Evolutionary conservation across 2,113 vertebrate species (phyloP).

Genomic region (Gymnobelideus leadbeateri): DNA sequence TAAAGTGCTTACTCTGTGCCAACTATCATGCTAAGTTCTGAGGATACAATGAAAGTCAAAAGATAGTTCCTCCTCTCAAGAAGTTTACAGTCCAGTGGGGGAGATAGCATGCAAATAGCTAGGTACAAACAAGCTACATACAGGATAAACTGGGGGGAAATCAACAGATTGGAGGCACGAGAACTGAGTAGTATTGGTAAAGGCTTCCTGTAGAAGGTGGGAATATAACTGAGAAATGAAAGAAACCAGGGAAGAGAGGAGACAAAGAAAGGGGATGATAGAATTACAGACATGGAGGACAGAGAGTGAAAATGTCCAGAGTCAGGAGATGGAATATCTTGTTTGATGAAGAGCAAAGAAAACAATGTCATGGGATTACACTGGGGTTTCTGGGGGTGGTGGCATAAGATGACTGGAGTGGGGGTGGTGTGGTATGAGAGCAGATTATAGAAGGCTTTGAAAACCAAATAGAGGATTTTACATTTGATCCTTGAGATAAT

Average conservation of each 20-base stretch:
- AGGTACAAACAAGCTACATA: neutral
- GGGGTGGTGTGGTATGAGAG: neutral
- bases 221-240: neutral
- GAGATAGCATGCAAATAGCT: neutral
- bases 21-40: neutral
- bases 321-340: neutral
- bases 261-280: neutral
- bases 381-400: neutral
- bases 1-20: neutral
- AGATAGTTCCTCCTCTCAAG: neutral
- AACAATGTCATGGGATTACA: neutral
- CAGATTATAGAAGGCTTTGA: neutral
- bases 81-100: neutral
- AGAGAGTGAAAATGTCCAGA: neutral
- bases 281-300: neutral
- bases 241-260: neutral
- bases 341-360: neutral
- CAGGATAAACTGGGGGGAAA: neutral
- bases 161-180: neutral
- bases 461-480: neutral
- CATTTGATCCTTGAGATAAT: neutral
- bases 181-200: neutral
- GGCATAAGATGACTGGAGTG: neutral
- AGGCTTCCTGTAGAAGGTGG: neutral
- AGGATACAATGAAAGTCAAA: neutral